A percentile compares a stretch with the other conserved stretches of the same genome.
phyloP scores from a whole-genome alignment of 2,797 vertebrate species.

The Tauraco hartlaubi region DNA sequence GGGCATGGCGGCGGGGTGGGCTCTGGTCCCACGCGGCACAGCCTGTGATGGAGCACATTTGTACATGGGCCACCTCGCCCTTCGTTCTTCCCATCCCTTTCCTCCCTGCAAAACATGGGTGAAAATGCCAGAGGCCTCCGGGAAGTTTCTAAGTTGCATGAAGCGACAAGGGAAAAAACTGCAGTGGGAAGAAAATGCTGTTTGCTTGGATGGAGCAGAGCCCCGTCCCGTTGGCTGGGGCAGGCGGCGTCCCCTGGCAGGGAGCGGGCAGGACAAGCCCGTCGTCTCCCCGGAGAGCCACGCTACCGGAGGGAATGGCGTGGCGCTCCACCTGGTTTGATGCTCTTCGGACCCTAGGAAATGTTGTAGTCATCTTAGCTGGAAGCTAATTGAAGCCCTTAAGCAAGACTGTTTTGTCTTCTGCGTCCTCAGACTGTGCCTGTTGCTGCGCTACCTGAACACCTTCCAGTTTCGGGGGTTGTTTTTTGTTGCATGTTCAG shows the following conservation, averaged over 20 bases:
- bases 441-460: neutral
- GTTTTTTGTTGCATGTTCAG: neutral
- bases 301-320: too few relatives aligned
- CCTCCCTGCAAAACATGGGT: neutral
- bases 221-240: accelerated
- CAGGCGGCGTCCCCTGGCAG: neutral
- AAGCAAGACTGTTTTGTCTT: neutral
- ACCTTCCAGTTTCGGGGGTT: neutral
- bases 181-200: neutral
- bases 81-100: accelerated
- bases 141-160: neutral
- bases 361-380: neutral
- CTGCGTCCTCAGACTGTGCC: neutral
- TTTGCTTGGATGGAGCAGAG: neutral
- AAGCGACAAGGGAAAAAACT: accelerated
- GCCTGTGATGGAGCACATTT: accelerated
- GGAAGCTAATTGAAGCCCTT: neutral
- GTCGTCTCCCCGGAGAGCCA: too few relatives aligned
- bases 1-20: neutral
- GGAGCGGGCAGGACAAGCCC: neutral
- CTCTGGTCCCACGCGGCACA: neutral
- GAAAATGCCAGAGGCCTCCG: neutral
- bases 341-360: neutral
- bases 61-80: accelerated
- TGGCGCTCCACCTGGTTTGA: neutral